Conservation (phyloP, 2,113 vertebrate genomes). For the Rhizomys pruinosus region DNA sequence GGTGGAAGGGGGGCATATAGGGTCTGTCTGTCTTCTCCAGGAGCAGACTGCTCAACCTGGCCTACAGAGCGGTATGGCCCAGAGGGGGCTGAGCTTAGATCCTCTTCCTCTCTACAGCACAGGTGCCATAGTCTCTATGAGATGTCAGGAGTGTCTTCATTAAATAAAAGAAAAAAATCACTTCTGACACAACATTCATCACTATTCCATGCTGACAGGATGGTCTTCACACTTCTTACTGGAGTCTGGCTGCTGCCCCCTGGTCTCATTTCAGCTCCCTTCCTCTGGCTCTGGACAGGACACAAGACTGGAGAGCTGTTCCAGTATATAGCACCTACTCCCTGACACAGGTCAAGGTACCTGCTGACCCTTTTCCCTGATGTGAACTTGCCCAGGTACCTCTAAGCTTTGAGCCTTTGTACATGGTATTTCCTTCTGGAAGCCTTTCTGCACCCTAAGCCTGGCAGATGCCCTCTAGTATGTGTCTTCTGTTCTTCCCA, state of each 20-base stretch:
- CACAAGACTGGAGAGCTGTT: not conserved
- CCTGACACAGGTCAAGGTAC: not conserved
- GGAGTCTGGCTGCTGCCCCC: not conserved
- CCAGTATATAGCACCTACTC: not conserved
- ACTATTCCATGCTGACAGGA: not conserved
- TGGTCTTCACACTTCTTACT: not conserved
- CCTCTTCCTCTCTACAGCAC: not conserved
- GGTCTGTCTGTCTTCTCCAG: not conserved
- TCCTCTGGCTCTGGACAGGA: not conserved
- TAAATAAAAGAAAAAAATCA: not conserved
- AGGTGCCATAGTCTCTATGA: not conserved
- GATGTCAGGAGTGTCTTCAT: not conserved
- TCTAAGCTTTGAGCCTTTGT: not conserved
- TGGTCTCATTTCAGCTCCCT: not conserved
- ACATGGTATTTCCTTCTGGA: not conserved
- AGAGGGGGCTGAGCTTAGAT: not conserved
- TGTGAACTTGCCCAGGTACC: not conserved
- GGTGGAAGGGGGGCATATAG: rapidly evolving
- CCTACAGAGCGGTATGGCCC: not conserved
- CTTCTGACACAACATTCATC: not conserved
- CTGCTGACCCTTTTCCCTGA: not conserved
- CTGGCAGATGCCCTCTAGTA: not conserved
- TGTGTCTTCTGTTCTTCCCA: not conserved
- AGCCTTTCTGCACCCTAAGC: not conserved
- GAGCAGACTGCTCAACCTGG: not conserved